A percentile compares a stretch with the other conserved stretches of the same genome.
Evolutionary conservation across 2,113 vertebrate genomes (phyloP).

Genomic region (Noctilio leporinus): DNA sequence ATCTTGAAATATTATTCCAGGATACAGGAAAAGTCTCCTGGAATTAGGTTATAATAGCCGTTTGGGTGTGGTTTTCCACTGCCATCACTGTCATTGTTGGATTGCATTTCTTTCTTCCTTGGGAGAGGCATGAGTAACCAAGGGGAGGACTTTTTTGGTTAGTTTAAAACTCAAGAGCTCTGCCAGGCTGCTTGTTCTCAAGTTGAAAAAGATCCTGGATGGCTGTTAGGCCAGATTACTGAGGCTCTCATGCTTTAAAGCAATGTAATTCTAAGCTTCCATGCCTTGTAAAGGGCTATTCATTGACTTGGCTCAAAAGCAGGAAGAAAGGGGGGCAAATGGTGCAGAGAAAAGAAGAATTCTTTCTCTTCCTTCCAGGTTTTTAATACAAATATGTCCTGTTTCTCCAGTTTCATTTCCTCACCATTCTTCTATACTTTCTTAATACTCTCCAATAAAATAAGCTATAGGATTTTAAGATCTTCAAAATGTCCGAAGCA

Average conservation of each 20-base stretch:
- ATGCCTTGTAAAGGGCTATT: not conserved
- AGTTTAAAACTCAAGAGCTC: not conserved
- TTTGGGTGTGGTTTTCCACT: not conserved
- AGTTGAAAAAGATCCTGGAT: not conserved
- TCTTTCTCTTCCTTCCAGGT: conserved; percentile 9
- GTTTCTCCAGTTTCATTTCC: not conserved
- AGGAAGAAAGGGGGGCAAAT: conserved; percentile 9
- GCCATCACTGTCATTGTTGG: not conserved
- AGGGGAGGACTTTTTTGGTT: not conserved
- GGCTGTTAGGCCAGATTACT: not conserved
- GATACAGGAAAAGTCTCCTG: not conserved
- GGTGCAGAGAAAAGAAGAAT: not conserved
- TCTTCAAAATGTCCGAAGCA: not conserved
- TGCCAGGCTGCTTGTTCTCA: not conserved
- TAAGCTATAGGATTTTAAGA: not conserved
- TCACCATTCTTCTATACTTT: not conserved
- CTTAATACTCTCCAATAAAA: not conserved
- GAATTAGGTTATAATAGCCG: not conserved
- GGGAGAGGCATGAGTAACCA: not conserved
- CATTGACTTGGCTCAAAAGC: not conserved
- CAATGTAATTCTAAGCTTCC: not conserved
- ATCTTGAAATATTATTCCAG: not conserved
- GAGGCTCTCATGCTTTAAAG: not conserved
- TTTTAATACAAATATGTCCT: not conserved
- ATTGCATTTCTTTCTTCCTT: not conserved